A percentile compares a stretch with the other conserved stretches of the same genome.
Conservation (phyloP, 1,140 invertebrate genomes). For the Euwallacea fornicatus region DNA sequence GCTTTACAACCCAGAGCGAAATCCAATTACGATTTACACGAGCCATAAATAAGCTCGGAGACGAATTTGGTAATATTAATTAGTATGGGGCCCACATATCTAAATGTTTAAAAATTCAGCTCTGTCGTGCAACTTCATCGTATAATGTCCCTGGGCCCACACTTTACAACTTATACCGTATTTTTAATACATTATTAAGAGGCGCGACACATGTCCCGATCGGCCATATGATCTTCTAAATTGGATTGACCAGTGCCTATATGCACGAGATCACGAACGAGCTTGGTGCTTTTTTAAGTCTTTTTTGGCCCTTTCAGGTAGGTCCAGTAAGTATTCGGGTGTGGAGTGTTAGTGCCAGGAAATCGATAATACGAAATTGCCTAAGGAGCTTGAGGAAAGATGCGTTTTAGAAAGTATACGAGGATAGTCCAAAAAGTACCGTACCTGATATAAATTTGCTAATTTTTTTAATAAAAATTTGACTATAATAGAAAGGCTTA, state of each 20-base stretch:
- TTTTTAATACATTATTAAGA: conserved; percentile 29
- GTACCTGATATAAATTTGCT: too few relatives aligned
- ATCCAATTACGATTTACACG: neutral
- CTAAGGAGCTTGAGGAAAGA: too few relatives aligned
- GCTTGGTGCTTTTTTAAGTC: neutral
- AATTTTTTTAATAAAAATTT: too few relatives aligned
- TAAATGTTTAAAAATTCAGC: conserved; percentile 31
- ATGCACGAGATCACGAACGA: neutral
- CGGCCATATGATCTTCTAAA: conserved; percentile 20
- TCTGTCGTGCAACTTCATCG: conserved; percentile 29
- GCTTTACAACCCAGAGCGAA: neutral
- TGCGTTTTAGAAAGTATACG: too few relatives aligned
- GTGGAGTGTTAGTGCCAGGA: too few relatives aligned
- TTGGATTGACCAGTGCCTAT: conserved; percentile 3
- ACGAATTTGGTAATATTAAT: conserved; percentile 32
- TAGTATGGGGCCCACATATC: conserved; percentile 29
- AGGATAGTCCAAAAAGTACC: too few relatives aligned
- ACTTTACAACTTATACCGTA: conserved; percentile 32
- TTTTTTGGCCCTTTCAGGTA: neutral
- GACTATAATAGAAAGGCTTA: too few relatives aligned
- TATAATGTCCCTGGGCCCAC: conserved; percentile 29
- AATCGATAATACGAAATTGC: neutral
- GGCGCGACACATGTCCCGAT: conserved; percentile 16
- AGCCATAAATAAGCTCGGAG: too few relatives aligned
- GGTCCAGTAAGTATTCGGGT: too few relatives aligned